phyloP scores from a whole-genome alignment of 1,140 invertebrate species.

The Drosophila lowei region DNA sequence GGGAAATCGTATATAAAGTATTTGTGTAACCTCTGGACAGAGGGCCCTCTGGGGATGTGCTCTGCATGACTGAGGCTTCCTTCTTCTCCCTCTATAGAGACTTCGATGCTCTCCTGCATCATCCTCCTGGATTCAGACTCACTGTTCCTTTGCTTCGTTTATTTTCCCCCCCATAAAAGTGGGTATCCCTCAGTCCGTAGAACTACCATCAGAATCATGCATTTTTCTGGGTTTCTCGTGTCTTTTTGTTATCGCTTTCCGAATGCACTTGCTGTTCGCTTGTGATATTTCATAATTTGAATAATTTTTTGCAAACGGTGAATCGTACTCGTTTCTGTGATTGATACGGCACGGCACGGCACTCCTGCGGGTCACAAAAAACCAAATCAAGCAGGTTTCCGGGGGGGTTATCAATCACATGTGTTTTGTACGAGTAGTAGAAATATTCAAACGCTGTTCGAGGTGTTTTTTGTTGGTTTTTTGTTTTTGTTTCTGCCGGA shows the following conservation, averaged over 20 bases:
- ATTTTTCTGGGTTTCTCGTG: background rate
- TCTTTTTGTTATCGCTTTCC: constrained; percentile 44
- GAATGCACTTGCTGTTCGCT: constrained; percentile 53
- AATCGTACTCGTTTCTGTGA: constrained; percentile 55
- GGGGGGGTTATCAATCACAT: constrained; percentile 75
- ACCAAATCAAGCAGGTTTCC: constrained; percentile 1
- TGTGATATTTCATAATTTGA: constrained; percentile 46
- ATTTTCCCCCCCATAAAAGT: background rate
- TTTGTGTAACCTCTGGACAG: no score
- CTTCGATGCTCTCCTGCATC: no score
- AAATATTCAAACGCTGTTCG: constrained; percentile 47
- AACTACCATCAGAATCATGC: background rate
- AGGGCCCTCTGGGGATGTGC: no score
- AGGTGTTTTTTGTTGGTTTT: constrained; percentile 10
- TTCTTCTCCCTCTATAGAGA: background rate
- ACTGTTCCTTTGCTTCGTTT: no score
- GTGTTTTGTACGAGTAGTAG: constrained; percentile 32
- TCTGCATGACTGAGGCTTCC: no score
- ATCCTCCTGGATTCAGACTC: no score
- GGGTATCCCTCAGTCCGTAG: no score
- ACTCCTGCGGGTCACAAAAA: constrained; percentile 44
- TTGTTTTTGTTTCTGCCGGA: constrained; percentile 31
- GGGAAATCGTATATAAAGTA: no score
- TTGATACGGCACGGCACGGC: constrained; percentile 39
- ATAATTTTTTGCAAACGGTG: constrained; percentile 40